A percentile compares a stretch with the other conserved stretches of the same genome.
phyloP scores from a whole-genome alignment of 2,797 vertebrate species.

The Rhinella marina region DNA sequence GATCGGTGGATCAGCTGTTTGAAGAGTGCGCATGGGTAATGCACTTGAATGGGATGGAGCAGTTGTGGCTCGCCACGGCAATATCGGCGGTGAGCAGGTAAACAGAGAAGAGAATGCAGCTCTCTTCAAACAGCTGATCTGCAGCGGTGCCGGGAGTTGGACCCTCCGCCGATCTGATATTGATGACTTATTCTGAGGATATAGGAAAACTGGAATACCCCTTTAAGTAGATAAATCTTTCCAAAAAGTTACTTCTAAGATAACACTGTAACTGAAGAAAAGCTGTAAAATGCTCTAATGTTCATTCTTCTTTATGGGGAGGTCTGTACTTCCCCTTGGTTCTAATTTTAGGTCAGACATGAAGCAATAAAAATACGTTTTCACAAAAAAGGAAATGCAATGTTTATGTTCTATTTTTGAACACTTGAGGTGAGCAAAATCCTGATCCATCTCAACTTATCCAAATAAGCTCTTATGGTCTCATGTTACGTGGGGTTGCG shows the following conservation, averaged over 20 bases:
- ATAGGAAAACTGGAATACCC: background rate
- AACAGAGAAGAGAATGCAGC: no score
- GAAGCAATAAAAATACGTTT: constrained; percentile 22
- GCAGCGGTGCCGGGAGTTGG: no score
- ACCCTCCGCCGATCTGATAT: no score
- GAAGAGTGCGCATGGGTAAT: no score
- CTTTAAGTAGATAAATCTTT: background rate
- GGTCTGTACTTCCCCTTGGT: background rate
- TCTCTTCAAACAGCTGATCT: no score
- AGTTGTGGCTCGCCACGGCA: no score
- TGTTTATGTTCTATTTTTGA: constrained; percentile 56
- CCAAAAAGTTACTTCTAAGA: background rate
- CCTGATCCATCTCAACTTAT: constrained; percentile 25
- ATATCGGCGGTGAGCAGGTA: no score
- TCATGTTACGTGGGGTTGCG: constrained; percentile 35
- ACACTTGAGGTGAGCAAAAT: constrained; percentile 29
- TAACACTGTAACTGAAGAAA: background rate
- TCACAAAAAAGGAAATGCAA: constrained; percentile 41
- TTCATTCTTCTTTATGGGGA: no score
- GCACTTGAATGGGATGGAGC: no score
- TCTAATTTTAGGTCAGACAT: constrained; percentile 44
- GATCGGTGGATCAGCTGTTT: no score
- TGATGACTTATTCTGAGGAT: background rate
- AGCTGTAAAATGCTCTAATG: background rate
- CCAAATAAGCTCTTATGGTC: constrained; percentile 13